Evolutionary conservation across 1,140 invertebrate genomes (phyloP).

Genomic region (Euschistus heros): DNA sequence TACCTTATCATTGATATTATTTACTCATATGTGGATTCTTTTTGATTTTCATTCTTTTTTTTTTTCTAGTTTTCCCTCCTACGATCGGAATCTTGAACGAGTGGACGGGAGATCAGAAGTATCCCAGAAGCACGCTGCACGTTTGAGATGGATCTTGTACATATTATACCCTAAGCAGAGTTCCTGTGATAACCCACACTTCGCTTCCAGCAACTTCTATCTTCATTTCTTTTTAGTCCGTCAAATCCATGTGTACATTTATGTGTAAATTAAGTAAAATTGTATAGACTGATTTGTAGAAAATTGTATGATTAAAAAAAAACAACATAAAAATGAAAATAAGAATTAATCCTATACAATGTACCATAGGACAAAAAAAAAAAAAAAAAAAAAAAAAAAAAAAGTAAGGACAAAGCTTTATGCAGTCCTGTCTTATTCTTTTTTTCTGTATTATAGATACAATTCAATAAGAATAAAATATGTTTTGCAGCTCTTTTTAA

Average conservation of each 20-base stretch:
- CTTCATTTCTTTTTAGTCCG: constrained; percentile 10
- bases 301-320: background rate
- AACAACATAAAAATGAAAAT: too few species aligned
- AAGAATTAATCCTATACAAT: background rate
- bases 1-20: too few species aligned
- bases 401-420: background rate
- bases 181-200: constrained; percentile 23
- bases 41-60: background rate
- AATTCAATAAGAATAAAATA: background rate
- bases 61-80: background rate
- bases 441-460: background rate
- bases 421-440: constrained; percentile 10
- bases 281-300: constrained; percentile 22
- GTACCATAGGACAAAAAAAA: background rate
- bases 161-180: constrained; percentile 12
- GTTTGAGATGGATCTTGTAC: constrained; percentile 10
- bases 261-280: constrained; percentile 9
- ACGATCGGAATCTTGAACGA: background rate
- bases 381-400: background rate
- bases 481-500: background rate
- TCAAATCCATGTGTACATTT: constrained; percentile 4
- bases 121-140: constrained; percentile 18
- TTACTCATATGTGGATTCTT: too few species aligned
- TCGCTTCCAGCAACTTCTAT: constrained; percentile 19
- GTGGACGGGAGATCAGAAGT: constrained; percentile 7